phyloP scores from a whole-genome alignment of 2,888 invertebrate genomes.

The Andrena hattorfiana region DNA sequence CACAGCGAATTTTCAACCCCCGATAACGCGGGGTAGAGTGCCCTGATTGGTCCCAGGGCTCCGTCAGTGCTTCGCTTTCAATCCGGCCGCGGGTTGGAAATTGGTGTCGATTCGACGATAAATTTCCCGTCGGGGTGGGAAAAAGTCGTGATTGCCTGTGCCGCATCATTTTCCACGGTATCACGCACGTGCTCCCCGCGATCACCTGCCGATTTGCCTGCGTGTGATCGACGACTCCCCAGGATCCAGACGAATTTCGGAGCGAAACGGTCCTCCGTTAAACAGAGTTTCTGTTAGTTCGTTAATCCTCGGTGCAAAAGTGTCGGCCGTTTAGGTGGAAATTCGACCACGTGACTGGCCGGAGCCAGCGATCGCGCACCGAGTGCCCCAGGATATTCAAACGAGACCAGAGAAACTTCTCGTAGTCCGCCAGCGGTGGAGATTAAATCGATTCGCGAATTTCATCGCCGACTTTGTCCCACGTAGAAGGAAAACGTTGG shows the following conservation, averaged over 20 bases:
- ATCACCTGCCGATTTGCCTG: background rate
- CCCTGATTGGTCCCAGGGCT: background rate
- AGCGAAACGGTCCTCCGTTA: background rate
- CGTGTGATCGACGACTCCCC: background rate
- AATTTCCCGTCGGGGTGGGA: background rate
- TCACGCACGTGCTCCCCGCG: constrained; percentile 2
- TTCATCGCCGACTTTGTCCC: constrained; percentile 16
- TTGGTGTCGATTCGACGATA: constrained; percentile 2
- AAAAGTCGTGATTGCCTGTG: background rate
- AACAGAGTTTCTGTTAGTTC: constrained; percentile 6
- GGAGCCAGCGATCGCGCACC: background rate
- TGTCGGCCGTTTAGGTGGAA: constrained; percentile 25
- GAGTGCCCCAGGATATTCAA: constrained; percentile 7
- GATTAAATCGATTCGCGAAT: constrained; percentile 24
- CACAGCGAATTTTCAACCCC: constrained; percentile 15
- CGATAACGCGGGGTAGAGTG: constrained; percentile 13
- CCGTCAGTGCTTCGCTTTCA: background rate
- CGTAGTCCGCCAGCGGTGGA: background rate
- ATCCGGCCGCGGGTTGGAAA: background rate
- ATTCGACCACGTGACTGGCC: constrained; percentile 13
- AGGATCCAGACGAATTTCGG: background rate
- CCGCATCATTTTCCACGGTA: constrained; percentile 2
- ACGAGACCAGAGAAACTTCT: background rate
- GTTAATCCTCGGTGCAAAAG: background rate
- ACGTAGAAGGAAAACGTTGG: background rate